These are phyloP conservation scores for Xylocampa areola DNA, from an alignment of 2,888 invertebrate genomes.

Conservation along the genomic window DNA sequence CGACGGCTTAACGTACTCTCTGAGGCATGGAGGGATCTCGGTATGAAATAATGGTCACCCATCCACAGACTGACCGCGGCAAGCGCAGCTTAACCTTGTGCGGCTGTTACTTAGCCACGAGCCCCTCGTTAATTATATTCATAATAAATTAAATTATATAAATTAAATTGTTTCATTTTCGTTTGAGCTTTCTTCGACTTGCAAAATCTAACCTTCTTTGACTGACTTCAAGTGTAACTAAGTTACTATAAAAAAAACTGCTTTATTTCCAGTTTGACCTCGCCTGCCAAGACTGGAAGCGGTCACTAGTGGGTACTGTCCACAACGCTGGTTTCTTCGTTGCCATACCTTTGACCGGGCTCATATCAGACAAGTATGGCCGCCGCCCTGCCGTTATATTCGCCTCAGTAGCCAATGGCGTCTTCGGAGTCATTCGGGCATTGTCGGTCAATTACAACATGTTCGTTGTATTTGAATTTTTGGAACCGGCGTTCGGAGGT, in stretches of 20 bases:
- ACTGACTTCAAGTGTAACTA: neutral
- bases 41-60: too few relatives aligned
- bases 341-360: conserved; percentile 92
- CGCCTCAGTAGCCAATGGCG: conserved; percentile 87
- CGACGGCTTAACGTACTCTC: too few relatives aligned
- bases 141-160: too few relatives aligned
- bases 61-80: too few relatives aligned
- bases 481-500: conserved; percentile 89
- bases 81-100: too few relatives aligned
- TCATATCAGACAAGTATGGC: conserved; percentile 92
- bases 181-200: too few relatives aligned
- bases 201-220: too few relatives aligned
- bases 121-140: too few relatives aligned
- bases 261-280: conserved; percentile 90
- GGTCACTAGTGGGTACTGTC: conserved; percentile 93
- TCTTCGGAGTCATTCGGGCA: conserved; percentile 89
- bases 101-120: too few relatives aligned
- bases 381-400: conserved; percentile 90
- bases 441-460: conserved; percentile 89
- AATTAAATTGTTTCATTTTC: too few relatives aligned
- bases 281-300: conserved; percentile 93
- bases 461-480: conserved; percentile 90
- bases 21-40: too few relatives aligned
- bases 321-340: conserved; percentile 94
- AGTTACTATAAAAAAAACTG: neutral